phyloP scores from a whole-genome alignment of 2,113 vertebrate genomes.

The Vulpes lagopus region DNA sequence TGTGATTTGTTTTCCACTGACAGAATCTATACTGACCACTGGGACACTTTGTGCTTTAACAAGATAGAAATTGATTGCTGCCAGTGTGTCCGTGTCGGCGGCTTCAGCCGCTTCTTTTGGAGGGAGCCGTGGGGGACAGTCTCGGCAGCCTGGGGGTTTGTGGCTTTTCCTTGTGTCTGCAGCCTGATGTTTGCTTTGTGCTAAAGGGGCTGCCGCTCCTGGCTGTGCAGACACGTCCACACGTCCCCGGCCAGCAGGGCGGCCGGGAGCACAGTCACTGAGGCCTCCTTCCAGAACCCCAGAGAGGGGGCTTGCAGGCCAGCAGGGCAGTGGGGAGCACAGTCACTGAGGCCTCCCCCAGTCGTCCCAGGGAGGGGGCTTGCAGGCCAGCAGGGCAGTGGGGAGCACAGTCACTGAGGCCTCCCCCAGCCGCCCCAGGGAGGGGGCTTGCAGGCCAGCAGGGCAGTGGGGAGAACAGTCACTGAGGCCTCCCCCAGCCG shows the following conservation, averaged over 20 bases:
- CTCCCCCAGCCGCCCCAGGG: no score
- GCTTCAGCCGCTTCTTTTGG: neutral
- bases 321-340: fast-evolving
- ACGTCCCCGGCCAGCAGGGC: neutral
- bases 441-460: neutral
- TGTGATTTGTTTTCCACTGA: conserved; percentile 65
- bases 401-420: no score
- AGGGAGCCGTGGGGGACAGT: neutral
- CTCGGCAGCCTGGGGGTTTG: conserved; percentile 46
- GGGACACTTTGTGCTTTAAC: conserved; percentile 74
- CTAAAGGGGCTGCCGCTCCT: conserved; percentile 40
- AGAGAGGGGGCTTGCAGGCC: neutral
- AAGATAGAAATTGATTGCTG: conserved; percentile 78
- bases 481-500: neutral
- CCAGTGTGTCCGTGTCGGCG: neutral
- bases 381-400: no score
- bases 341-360: no score
- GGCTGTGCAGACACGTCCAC: neutral
- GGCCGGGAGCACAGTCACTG: neutral
- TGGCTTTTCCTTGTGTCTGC: conserved; percentile 74
- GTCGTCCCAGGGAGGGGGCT: no score
- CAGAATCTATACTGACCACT: conserved; percentile 58
- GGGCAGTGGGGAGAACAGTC: neutral
- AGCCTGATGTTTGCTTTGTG: conserved; percentile 67
- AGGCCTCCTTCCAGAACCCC: neutral